phyloP scores from a whole-genome alignment of 2,113 vertebrate species.

The Clinocottus analis region DNA sequence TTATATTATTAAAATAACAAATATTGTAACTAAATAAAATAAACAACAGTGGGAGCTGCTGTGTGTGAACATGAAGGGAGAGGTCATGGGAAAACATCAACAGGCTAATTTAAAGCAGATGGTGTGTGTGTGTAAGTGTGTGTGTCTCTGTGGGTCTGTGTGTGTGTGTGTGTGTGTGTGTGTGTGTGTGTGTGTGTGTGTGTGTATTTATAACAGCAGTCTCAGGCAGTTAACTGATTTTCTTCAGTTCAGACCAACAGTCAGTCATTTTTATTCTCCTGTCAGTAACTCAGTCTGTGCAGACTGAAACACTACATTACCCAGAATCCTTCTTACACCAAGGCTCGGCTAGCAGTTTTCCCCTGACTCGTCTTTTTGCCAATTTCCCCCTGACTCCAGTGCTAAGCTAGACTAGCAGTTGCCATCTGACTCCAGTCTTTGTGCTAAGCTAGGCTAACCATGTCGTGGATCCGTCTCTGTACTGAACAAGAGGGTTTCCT shows the following conservation, averaged over 20 bases:
- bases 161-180: slow-evolving; percentile 31
- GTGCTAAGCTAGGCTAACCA: neutral
- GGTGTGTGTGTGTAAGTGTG: slow-evolving; percentile 8
- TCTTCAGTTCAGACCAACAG: slow-evolving; percentile 8
- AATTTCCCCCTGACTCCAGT: too few species aligned
- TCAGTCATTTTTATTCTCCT: neutral
- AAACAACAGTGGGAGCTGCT: neutral
- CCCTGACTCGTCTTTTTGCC: too few species aligned
- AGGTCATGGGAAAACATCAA: slow-evolving; percentile 54
- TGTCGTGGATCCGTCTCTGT: neutral
- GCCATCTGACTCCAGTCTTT: neutral
- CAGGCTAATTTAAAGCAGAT: slow-evolving; percentile 49
- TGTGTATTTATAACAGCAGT: neutral
- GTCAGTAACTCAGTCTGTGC: neutral
- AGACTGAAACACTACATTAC: slow-evolving; percentile 9
- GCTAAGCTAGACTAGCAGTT: too few species aligned
- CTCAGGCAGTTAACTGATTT: neutral
- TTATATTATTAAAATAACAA: too few species aligned
- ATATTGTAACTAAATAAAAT: neutral
- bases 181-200: neutral
- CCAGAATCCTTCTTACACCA: slow-evolving; percentile 3
- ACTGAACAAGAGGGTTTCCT: neutral
- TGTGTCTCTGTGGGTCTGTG: neutral
- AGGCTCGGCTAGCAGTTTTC: neutral
- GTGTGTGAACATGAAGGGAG: slow-evolving; percentile 15